Conservation (phyloP, 2,888 invertebrate genomes). For the Melipona bicolor region DNA sequence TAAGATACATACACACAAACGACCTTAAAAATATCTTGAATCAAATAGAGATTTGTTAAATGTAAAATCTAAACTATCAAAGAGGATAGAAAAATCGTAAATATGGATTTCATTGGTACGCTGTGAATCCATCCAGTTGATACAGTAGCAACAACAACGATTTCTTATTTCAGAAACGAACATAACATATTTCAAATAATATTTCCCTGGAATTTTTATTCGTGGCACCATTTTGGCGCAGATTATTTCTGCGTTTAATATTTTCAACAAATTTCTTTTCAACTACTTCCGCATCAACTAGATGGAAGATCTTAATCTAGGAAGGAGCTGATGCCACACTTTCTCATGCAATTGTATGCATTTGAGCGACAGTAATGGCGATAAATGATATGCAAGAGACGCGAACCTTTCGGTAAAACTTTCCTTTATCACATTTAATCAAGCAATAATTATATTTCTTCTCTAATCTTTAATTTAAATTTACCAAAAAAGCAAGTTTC, state of each 20-base stretch:
- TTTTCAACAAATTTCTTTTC: not conserved
- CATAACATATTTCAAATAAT: not conserved
- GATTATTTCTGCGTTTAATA: not conserved
- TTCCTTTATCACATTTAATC: not conserved
- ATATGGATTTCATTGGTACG: constrained; percentile 35
- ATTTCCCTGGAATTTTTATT: not conserved
- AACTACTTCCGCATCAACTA: constrained; percentile 2
- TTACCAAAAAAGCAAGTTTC: not conserved
- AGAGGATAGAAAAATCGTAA: constrained; percentile 47
- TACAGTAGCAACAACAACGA: not conserved
- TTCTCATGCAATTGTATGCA: constrained; percentile 24
- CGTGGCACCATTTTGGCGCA: not conserved
- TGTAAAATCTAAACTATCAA: constrained; percentile 25
- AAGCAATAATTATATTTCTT: not conserved
- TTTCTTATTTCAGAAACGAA: no score
- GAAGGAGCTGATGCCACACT: constrained; percentile 4
- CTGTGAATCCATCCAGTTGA: constrained; percentile 1
- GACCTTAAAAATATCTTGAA: not conserved
- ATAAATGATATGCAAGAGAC: constrained; percentile 49
- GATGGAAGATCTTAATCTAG: constrained; percentile 19
- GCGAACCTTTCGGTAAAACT: constrained; percentile 27
- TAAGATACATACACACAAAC: not conserved
- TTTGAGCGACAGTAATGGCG: constrained; percentile 7
- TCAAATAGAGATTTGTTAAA: constrained; percentile 9
- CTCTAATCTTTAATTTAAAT: not conserved